Conservation (phyloP, 2,797 vertebrate species). For the Tiaroga cobitis region DNA sequence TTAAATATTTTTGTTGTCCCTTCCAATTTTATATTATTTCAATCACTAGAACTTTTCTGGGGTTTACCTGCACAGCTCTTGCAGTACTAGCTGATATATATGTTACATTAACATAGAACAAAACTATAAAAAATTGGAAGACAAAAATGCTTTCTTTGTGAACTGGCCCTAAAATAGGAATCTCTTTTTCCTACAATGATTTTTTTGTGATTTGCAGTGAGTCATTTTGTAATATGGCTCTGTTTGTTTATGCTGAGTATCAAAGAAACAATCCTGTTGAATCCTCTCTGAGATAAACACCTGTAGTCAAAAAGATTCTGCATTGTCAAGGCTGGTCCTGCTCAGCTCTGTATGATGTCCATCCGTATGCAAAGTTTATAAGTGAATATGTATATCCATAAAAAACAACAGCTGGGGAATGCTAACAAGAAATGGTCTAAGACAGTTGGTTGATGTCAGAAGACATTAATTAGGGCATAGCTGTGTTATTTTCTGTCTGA, state of each 20-base stretch:
- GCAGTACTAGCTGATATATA: neutral
- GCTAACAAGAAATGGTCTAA: constrained; percentile 33
- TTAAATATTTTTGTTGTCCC: neutral
- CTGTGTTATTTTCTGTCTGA: constrained; percentile 38
- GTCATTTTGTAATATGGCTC: constrained; percentile 41
- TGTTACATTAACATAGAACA: neutral
- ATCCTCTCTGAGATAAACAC: constrained; percentile 21
- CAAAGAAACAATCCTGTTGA: constrained; percentile 23
- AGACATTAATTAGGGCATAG: constrained; percentile 44
- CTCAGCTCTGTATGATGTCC: constrained; percentile 9
- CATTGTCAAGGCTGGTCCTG: neutral
- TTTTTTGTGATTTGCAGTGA: neutral
- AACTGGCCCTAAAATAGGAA: neutral
- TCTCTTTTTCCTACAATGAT: neutral
- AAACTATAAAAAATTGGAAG: neutral
- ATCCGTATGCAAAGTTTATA: constrained; percentile 28
- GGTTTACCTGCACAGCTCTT: neutral
- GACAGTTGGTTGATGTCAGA: constrained; percentile 46
- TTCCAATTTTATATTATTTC: neutral
- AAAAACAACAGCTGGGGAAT: constrained; percentile 51
- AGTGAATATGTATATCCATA: constrained; percentile 46
- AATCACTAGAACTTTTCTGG: neutral
- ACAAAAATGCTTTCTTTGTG: neutral
- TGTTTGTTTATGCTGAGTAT: constrained; percentile 36
- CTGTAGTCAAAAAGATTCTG: constrained; percentile 15